Evolutionary conservation across 2,888 invertebrate species (phyloP).

Genomic region (Oasisia sp.): DNA sequence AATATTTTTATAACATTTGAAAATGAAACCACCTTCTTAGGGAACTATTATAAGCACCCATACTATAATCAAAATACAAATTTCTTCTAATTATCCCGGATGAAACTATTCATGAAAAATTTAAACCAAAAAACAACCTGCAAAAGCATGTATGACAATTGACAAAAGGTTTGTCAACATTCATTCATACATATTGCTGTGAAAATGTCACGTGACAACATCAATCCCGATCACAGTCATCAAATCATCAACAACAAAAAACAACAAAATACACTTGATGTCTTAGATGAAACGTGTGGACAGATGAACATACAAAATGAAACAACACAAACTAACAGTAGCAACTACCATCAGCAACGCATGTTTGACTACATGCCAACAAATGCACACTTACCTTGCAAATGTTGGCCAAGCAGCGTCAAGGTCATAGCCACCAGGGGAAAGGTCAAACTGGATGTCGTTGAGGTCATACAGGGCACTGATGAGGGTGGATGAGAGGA

Average conservation of each 20-base stretch:
- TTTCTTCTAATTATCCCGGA: too few relatives aligned
- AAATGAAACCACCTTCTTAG: not conserved
- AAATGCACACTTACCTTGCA: conserved; percentile 58
- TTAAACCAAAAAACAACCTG: too few relatives aligned
- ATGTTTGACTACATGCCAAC: not conserved
- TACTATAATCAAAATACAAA: too few relatives aligned
- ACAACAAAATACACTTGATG: not conserved
- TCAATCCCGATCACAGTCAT: not conserved
- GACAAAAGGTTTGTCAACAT: too few relatives aligned
- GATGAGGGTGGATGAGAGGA: conserved; percentile 55
- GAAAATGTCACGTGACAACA: not conserved
- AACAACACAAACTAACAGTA: not conserved
- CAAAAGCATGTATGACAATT: too few relatives aligned
- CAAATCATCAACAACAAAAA: not conserved
- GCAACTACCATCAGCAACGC: not conserved
- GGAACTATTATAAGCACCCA: too few relatives aligned
- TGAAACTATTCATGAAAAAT: too few relatives aligned
- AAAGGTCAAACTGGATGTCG: conserved; percentile 66
- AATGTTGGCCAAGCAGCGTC: conserved; percentile 67
- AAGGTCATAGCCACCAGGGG: conserved; percentile 65
- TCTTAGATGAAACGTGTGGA: not conserved
- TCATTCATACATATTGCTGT: too few relatives aligned
- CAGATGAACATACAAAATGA: not conserved
- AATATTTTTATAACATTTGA: not conserved
- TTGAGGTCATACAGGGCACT: conserved; percentile 65